These are phyloP conservation scores for Tholera decimalis DNA, from an alignment of 2,888 invertebrate species.

Conservation along the genomic window DNA sequence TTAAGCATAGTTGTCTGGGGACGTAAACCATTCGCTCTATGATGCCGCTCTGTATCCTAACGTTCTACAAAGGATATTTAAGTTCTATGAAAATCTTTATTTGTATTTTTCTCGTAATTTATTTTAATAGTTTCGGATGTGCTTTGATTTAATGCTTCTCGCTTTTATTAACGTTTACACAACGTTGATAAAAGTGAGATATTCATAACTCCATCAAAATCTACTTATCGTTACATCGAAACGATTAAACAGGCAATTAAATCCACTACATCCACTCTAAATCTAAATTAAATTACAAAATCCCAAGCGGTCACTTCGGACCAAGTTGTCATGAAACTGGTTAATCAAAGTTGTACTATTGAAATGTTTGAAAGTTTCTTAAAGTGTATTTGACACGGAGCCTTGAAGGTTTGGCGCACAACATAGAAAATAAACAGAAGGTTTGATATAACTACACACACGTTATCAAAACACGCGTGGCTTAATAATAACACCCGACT, in stretches of 20 bases:
- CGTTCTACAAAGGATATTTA: no score
- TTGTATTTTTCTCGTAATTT: no score
- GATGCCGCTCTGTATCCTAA: no score
- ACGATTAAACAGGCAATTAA: slow-evolving; percentile 16
- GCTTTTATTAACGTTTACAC: not conserved
- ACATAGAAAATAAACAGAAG: slow-evolving; percentile 2
- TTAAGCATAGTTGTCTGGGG: no score
- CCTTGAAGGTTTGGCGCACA: slow-evolving; percentile 27
- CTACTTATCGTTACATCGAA: not conserved
- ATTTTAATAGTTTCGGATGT: no score
- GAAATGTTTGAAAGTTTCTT: slow-evolving; percentile 60
- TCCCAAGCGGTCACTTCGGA: slow-evolving; percentile 54
- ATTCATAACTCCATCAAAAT: no score
- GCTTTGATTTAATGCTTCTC: no score
- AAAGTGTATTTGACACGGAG: slow-evolving; percentile 59
- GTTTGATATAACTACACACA: not conserved
- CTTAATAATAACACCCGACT: no score
- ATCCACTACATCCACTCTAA: slow-evolving; percentile 19
- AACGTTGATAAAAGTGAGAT: no score
- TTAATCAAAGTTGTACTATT: slow-evolving; percentile 60
- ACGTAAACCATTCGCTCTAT: no score
- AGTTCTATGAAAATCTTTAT: no score
- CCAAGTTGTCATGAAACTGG: slow-evolving; percentile 46
- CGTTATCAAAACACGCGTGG: no score
- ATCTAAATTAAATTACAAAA: slow-evolving; percentile 46